Percentiles rank a stretch among this genome's conserved stretches.
Conservation (phyloP, 2,888 invertebrate genomes). For the Rosalia funebris region DNA sequence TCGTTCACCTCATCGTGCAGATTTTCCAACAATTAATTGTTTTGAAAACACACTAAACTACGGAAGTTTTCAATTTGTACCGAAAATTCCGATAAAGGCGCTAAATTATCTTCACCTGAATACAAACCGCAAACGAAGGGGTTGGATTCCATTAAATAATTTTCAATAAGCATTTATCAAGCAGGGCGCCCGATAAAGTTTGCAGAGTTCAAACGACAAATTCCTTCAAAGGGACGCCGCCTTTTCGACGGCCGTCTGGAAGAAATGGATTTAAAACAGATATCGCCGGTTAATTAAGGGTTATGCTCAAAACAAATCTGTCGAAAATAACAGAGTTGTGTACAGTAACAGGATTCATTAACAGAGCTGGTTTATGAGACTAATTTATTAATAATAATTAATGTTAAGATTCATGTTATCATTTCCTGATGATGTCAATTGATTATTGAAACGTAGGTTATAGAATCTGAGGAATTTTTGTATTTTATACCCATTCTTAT, state of each 20-base stretch:
- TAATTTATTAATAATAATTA: no score
- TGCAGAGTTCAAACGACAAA: slow-evolving; percentile 15
- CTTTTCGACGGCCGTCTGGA: slow-evolving; percentile 3
- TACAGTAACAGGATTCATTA: no score
- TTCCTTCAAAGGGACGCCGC: slow-evolving; percentile 12
- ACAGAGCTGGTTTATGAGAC: no score
- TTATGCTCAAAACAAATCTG: not conserved
- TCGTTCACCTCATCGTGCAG: not conserved
- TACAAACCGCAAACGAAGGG: slow-evolving; percentile 27
- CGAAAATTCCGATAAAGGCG: slow-evolving; percentile 8
- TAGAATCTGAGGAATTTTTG: no score
- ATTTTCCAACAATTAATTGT: slow-evolving; percentile 11
- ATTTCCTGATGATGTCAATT: no score
- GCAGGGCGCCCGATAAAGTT: slow-evolving; percentile 43
- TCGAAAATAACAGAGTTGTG: no score
- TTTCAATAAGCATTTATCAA: slow-evolving; percentile 50
- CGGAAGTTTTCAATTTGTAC: slow-evolving; percentile 2
- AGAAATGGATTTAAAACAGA: not conserved
- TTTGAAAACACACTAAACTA: slow-evolving; percentile 6
- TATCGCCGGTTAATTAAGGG: not conserved
- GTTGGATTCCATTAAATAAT: slow-evolving; percentile 47
- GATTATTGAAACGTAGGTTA: no score
- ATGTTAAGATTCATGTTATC: no score
- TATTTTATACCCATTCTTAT: no score
- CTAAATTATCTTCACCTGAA: slow-evolving; percentile 34